These are phyloP conservation scores for Nemapogon koenigi DNA, from an alignment of 2,888 invertebrate genomes.

Conservation along the genomic window DNA sequence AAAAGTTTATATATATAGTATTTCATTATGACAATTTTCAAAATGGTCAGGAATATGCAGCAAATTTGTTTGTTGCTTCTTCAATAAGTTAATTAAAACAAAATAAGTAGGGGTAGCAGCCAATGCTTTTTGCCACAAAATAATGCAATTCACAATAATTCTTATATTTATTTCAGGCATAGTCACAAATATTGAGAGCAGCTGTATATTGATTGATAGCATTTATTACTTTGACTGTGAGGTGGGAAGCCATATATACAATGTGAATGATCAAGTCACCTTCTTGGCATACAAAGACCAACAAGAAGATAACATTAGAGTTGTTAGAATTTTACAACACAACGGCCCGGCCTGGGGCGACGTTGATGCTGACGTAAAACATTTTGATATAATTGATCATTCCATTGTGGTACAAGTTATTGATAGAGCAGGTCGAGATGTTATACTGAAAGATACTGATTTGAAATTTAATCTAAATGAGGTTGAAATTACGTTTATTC, in stretches of 20 bases:
- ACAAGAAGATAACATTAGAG: slow-evolving; percentile 40
- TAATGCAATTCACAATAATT: too few species aligned
- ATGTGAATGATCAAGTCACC: slow-evolving; percentile 59
- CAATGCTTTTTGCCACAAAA: too few species aligned
- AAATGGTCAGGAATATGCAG: too few species aligned
- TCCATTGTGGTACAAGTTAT: slow-evolving; percentile 39
- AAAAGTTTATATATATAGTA: too few species aligned
- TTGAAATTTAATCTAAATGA: slow-evolving; percentile 68
- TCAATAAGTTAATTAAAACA: too few species aligned
- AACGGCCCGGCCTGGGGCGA: slow-evolving; percentile 59
- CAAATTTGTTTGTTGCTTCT: too few species aligned
- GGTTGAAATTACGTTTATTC: slow-evolving; percentile 69
- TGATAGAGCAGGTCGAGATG: slow-evolving; percentile 32
- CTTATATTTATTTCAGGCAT: slow-evolving; percentile 60
- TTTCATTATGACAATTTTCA: too few species aligned
- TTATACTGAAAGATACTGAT: slow-evolving; percentile 58
- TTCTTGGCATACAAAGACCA: slow-evolving; percentile 61
- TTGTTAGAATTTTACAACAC: slow-evolving; percentile 66
- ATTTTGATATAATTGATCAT: slow-evolving; percentile 37
- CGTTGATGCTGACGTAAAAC: slow-evolving; percentile 32
- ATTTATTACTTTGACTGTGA: slow-evolving; percentile 56
- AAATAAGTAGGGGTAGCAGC: too few species aligned
- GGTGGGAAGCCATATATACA: slow-evolving; percentile 33
- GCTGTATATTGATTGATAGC: slow-evolving; percentile 67
- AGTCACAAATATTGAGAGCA: slow-evolving; percentile 60